Evolutionary conservation across 2,888 invertebrate species (phyloP).

Genomic region (Drosophila nigritarsus): DNA sequence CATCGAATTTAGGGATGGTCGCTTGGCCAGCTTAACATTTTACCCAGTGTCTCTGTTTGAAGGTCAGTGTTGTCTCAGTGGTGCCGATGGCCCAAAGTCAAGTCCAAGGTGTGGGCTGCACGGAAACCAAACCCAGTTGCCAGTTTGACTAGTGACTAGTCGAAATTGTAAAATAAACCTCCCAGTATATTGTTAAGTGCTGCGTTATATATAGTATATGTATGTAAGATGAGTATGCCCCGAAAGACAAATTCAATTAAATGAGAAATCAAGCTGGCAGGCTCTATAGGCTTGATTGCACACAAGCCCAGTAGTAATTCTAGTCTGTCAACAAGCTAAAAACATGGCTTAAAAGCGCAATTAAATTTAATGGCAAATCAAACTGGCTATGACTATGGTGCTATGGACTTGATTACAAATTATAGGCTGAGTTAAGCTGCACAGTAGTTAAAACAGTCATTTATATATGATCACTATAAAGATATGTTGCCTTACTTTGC

Average conservation of each 20-base stretch:
- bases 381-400: not conserved
- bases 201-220: not conserved
- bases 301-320: too few species aligned
- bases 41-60: constrained; percentile 35
- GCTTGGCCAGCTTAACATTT: constrained; percentile 24
- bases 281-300: not conserved
- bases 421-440: not conserved
- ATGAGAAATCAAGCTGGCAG: not conserved
- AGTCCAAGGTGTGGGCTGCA: constrained; percentile 24
- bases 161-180: constrained; percentile 7
- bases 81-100: constrained; percentile 43
- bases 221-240: not conserved
- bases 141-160: constrained; percentile 21
- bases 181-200: constrained; percentile 3
- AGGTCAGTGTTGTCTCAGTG: constrained; percentile 58
- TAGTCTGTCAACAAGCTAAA: too few species aligned
- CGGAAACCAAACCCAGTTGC: constrained; percentile 24
- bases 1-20: constrained; percentile 41
- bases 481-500: not conserved
- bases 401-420: not conserved
- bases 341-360: not conserved
- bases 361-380: not conserved
- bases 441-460: not conserved
- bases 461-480: not conserved
- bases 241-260: not conserved